Conservation (phyloP, 1,140 invertebrate species). For the Macrostomum lignano region DNA sequence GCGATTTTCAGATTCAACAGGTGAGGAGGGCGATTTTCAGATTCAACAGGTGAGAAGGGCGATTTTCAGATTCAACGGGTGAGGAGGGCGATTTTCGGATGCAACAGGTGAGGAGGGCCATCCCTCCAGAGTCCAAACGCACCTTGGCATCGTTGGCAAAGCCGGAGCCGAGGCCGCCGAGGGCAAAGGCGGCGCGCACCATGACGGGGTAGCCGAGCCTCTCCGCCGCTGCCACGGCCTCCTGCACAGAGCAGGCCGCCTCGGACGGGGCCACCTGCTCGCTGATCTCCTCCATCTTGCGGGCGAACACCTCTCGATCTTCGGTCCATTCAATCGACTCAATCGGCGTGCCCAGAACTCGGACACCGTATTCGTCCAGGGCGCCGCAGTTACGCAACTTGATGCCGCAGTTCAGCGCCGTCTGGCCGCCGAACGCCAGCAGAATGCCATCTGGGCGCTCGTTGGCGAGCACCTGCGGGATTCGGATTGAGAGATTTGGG, state of each 20-base stretch:
- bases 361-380: slow-evolving; percentile 45
- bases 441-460: slow-evolving; percentile 80
- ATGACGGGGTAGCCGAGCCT: slow-evolving; percentile 72
- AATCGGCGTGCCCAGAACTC: slow-evolving; percentile 44
- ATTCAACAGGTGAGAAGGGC: no score
- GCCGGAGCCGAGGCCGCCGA: slow-evolving; percentile 82
- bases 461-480: slow-evolving; percentile 56
- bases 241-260: slow-evolving; percentile 45
- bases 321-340: slow-evolving; percentile 81
- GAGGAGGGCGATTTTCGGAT: no score
- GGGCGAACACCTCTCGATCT: slow-evolving; percentile 73
- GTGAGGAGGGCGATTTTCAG: no score
- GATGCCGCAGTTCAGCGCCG: slow-evolving; percentile 84
- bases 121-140: no score
- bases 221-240: slow-evolving; percentile 55
- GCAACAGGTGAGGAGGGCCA: no score
- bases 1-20: no score
- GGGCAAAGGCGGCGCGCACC: slow-evolving; percentile 69
- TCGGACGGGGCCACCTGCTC: slow-evolving; percentile 75
- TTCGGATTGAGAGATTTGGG: no score
- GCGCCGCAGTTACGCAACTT: slow-evolving; percentile 41
- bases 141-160: slow-evolving; percentile 65
- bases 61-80: no score
- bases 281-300: slow-evolving; percentile 54
- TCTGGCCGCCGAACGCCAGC: slow-evolving; percentile 89